Conservation (phyloP, 2,888 invertebrate genomes). For the Leptogaster cylindrica region DNA sequence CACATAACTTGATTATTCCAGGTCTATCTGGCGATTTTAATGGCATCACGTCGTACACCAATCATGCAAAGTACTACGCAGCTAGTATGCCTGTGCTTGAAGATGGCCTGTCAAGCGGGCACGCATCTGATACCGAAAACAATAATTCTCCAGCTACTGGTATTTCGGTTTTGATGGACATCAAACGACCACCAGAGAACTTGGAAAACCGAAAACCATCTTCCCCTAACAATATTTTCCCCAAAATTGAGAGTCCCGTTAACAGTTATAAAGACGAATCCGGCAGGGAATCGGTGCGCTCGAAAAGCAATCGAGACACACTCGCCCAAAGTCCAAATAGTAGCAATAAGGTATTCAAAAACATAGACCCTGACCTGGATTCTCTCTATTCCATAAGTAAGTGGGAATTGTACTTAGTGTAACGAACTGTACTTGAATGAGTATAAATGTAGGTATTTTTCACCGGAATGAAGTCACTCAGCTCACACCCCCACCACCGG, state of each 20-base stretch:
- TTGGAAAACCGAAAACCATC: constrained; percentile 38
- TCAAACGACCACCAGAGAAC: constrained; percentile 57
- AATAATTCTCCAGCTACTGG: constrained; percentile 71
- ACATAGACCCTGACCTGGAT: constrained; percentile 69
- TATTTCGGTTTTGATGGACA: constrained; percentile 60
- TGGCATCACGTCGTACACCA: constrained; percentile 67
- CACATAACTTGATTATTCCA: too few species aligned
- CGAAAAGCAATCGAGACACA: constrained; percentile 53
- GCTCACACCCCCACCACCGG: constrained; percentile 76
- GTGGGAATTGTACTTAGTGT: constrained; percentile 45
- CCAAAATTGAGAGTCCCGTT: constrained; percentile 53
- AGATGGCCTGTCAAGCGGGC: constrained; percentile 92
- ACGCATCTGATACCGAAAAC: constrained; percentile 90
- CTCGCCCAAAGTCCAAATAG: constrained; percentile 58
- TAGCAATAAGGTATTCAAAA: constrained; percentile 61
- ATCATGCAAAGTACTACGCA: constrained; percentile 72
- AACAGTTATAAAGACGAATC: constrained; percentile 50
- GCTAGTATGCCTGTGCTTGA: constrained; percentile 90
- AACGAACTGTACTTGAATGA: neutral
- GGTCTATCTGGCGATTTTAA: constrained; percentile 64
- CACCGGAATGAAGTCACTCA: constrained; percentile 61
- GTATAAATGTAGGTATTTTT: constrained; percentile 55
- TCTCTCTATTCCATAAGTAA: constrained; percentile 76
- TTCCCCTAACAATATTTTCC: constrained; percentile 48
- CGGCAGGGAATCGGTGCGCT: constrained; percentile 49